These are phyloP conservation scores for Cantharis lateralis DNA, from an alignment of 2,888 invertebrate genomes.

Conservation along the genomic window DNA sequence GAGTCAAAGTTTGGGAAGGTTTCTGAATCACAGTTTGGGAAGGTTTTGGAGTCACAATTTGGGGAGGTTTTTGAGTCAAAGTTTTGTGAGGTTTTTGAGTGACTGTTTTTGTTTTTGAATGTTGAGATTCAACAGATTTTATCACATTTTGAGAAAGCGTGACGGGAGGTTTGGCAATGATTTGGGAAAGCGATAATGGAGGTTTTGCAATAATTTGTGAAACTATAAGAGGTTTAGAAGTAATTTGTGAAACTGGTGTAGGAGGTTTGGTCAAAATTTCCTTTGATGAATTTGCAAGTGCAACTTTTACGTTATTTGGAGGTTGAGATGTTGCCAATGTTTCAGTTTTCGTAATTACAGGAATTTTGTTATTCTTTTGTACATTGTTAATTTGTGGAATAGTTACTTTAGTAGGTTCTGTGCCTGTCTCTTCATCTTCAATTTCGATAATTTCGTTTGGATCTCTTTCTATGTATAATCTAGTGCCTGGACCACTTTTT, in stretches of 20 bases:
- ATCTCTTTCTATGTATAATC: background rate
- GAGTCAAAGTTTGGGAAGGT: too few relatives aligned
- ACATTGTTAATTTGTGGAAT: background rate
- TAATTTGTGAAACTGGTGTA: background rate
- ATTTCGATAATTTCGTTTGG: background rate
- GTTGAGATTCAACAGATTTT: background rate
- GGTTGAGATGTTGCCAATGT: too few relatives aligned
- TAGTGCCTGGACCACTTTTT: background rate
- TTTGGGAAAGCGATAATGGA: background rate
- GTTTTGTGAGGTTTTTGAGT: background rate
- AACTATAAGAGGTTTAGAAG: background rate
- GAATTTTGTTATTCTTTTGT: background rate
- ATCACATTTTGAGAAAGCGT: background rate
- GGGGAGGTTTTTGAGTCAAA: background rate
- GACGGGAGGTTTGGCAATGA: background rate
- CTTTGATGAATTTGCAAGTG: background rate
- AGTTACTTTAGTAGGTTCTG: background rate
- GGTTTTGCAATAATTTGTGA: background rate
- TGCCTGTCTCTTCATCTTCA: background rate
- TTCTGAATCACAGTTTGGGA: background rate
- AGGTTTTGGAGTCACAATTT: background rate
- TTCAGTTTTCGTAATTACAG: background rate
- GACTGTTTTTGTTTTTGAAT: too few relatives aligned
- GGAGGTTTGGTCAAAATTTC: background rate
- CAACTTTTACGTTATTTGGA: background rate